Evolutionary conservation across 2,888 invertebrate genomes (phyloP), one percentile per base, ranked within the genome.

Genomic region (Saturnia japonica): DNA sequence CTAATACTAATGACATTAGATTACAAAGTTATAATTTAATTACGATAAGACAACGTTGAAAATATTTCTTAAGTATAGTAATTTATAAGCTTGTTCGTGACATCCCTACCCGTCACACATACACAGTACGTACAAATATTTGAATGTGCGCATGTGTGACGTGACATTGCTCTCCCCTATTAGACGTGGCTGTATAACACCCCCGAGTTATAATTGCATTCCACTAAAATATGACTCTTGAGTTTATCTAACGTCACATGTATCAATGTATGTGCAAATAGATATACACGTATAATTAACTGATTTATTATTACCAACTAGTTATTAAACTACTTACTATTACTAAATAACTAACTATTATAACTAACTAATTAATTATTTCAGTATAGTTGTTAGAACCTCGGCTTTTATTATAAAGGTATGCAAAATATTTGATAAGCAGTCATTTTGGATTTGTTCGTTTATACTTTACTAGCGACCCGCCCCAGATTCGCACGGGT

Each of bases 141-240:
- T 85, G 85, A 85, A 85, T 90, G 89, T 88, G 84, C 78, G 86
- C 79, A 85, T 84, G 82, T 75, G 80, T 78, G 76, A 71, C 75
- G 80, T 79, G 80, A 81, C 79, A 81, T 80, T 87, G 87, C 83
- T 84, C 82, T 81, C 88, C 88, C 89, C 86, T 83, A 84, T 82
- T 77, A 82, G 82, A 80, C 75, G 79, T 80, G n/a, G 64, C 64
- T 40, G 74, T 75, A 78, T 84, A 85, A 88, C 89, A 88, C 88
- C 88, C 88, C 82, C 82, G 81, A 76, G 86, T 88, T 91, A 90
- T 93, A 92, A 93, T 93, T 93, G 91, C 93, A 93, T 93, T 93
- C 91, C 90, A 83, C 87, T 90, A 91, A 93, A 91, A 90, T 92
- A 91, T 92, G 87, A 88, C 86, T 86, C 83, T 86, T 81, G 80